Evolutionary conservation across 2,888 invertebrate genomes (phyloP).

Genomic region (Sclerodermus sp.): DNA sequence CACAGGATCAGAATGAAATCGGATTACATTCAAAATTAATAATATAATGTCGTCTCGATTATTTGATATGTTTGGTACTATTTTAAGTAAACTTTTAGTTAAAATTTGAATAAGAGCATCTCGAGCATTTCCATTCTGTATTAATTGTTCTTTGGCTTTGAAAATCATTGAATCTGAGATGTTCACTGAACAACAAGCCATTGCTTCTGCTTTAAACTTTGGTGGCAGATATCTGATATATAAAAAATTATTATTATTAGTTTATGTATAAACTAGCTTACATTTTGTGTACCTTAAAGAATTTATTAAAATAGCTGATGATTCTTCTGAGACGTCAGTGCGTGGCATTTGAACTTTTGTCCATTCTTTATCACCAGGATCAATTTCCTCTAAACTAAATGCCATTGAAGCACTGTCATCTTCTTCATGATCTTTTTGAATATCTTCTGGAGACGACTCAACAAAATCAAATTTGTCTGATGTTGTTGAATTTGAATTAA

Average conservation of each 20-base stretch:
- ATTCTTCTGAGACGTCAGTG: constrained; percentile 38
- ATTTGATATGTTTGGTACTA: constrained; percentile 71
- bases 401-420: constrained; percentile 50
- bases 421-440: constrained; percentile 38
- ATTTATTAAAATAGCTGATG: constrained; percentile 25
- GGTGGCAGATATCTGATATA: constrained; percentile 59
- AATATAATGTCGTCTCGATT: constrained; percentile 72
- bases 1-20: constrained; percentile 62
- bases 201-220: constrained; percentile 62
- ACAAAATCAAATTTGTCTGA: constrained; percentile 53
- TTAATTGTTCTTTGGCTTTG: constrained; percentile 50
- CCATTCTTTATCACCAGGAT: constrained; percentile 57
- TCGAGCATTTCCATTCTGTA: constrained; percentile 48
- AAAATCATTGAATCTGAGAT: constrained; percentile 49
- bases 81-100: constrained; percentile 63
- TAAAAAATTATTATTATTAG: constrained; percentile 19
- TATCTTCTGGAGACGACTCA: constrained; percentile 44
- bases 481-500: constrained; percentile 51
- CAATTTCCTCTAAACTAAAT: constrained; percentile 50
- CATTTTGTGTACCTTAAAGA: constrained; percentile 13
- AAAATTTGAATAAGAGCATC: constrained; percentile 61
- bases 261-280: no score
- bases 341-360: constrained; percentile 53
- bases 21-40: constrained; percentile 65
- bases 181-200: constrained; percentile 59